Conservation (phyloP, 2,113 vertebrate genomes). For the Sarotherodon lohbergeri region DNA sequence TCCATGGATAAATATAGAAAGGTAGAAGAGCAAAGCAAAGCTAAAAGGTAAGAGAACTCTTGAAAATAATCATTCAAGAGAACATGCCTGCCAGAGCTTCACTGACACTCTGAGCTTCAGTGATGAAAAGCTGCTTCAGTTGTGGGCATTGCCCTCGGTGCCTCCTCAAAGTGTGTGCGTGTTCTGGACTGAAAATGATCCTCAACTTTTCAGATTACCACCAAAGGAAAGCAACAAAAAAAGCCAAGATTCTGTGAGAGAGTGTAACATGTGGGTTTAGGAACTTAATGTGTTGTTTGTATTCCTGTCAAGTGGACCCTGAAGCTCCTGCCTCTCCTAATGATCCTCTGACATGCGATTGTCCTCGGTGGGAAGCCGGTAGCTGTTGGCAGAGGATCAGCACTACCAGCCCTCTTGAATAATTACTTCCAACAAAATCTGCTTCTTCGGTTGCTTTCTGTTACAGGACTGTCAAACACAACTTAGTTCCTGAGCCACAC, state of each 20-base stretch:
- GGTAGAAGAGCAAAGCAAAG: background rate
- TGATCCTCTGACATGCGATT: background rate
- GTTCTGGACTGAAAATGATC: background rate
- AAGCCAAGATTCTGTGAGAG: no score
- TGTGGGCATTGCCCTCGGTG: background rate
- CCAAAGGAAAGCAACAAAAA: background rate
- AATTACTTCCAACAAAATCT: background rate
- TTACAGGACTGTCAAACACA: background rate
- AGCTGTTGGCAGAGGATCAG: background rate
- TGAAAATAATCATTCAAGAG: background rate
- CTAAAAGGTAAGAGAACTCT: background rate
- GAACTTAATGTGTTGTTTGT: no score
- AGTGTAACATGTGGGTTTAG: no score
- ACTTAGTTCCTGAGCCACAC: background rate
- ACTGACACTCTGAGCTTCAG: background rate
- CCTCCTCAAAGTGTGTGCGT: background rate
- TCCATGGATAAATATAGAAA: background rate
- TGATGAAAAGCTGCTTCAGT: background rate
- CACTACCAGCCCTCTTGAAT: background rate
- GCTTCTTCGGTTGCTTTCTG: background rate
- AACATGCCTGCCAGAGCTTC: background rate
- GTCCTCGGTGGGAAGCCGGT: no score
- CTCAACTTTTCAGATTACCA: background rate
- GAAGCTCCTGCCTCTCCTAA: background rate
- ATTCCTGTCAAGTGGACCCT: no score